Base-by-base conservation (phyloP, 1,140 invertebrate genomes). In the Conopomorpha cramerella region DNA sequence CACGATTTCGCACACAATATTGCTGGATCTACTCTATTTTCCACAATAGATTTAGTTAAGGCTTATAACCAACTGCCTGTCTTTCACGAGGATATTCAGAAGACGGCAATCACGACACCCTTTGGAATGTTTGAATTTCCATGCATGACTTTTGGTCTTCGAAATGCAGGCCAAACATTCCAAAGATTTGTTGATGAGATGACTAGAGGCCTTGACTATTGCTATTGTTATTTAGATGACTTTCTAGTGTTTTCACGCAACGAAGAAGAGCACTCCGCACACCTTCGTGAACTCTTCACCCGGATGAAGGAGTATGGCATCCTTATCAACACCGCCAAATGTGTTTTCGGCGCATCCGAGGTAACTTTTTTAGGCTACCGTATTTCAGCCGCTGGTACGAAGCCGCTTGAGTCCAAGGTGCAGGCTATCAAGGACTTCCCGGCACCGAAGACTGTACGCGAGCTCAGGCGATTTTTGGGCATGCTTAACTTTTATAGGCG, bases 121-220 rank as follows among this genome's bases (percentile, higher is more conserved):
- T 65, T 54, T 35, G 61, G 64, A 0, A 45, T 67, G 0, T n/a
- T n/a, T n/a, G n/a, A n/a, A n/a, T n/a, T n/a, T n/a, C n/a, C n/a
- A n/a, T n/a, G n/a, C n/a, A 60, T 79, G 48, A 41, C 46, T 12
- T 78, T 81, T 35, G 76, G 79, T 14, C 49, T 81, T 15, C 38
- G 41, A 15, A 78, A 76, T 45, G 72, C 72, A 12, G 58, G 59
- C 7, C 58, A 73, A 16, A 71, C 63, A 1, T 84, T 81, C 42
- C 70, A 81, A 45, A 34, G 79, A 10, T 59, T 73, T 12, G 79
- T 82, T 34, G 55, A 78, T 44, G 25, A 58, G 15, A 49, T 79
- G 1, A 45, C 79, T 2, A 8, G 44, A 19, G 68, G 48, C 7
- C 41, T 62, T 6, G 43, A 34, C 12, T 34, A 19, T 14, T 18